These are phyloP conservation scores for Solen grandis DNA, from an alignment of 1,140 invertebrate species.

Conservation along the genomic window DNA sequence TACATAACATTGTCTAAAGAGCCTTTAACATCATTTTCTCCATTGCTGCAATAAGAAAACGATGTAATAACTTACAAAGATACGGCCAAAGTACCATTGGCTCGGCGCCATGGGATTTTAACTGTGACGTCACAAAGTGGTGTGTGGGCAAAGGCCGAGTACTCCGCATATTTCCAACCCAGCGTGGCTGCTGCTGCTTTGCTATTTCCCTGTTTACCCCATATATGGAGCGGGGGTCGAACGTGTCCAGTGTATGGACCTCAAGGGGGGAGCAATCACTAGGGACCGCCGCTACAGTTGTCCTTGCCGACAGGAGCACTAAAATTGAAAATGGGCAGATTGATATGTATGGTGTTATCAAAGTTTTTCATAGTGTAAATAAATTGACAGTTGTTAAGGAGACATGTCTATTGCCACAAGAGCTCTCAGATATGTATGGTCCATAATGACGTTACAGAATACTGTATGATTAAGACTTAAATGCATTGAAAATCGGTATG, in stretches of 20 bases:
- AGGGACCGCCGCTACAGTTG: background rate
- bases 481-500: too few relatives aligned
- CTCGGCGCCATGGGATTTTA: slow-evolving; percentile 58
- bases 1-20: too few relatives aligned
- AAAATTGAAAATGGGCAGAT: too few relatives aligned
- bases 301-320: background rate
- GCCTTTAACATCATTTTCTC: too few relatives aligned
- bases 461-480: too few relatives aligned
- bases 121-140: slow-evolving; percentile 68
- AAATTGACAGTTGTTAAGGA: too few relatives aligned
- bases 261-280: slow-evolving; percentile 63
- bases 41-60: background rate
- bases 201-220: slow-evolving; percentile 60
- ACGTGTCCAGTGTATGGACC: slow-evolving; percentile 55
- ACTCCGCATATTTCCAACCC: slow-evolving; percentile 58
- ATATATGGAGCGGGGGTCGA: slow-evolving; percentile 60
- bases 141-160: slow-evolving; percentile 66
- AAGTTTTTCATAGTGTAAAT: too few relatives aligned
- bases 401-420: too few relatives aligned
- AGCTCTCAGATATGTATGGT: too few relatives aligned
- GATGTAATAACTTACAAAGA: slow-evolving; percentile 58
- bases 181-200: slow-evolving; percentile 56
- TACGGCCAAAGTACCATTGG: slow-evolving; percentile 66
- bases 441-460: too few relatives aligned
- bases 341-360: too few relatives aligned